A percentile compares a stretch with the other conserved stretches of the same genome.
These are phyloP conservation scores for Trissolcus basalis DNA, from an alignment of 1,140 invertebrate genomes.

Conservation along the genomic window DNA sequence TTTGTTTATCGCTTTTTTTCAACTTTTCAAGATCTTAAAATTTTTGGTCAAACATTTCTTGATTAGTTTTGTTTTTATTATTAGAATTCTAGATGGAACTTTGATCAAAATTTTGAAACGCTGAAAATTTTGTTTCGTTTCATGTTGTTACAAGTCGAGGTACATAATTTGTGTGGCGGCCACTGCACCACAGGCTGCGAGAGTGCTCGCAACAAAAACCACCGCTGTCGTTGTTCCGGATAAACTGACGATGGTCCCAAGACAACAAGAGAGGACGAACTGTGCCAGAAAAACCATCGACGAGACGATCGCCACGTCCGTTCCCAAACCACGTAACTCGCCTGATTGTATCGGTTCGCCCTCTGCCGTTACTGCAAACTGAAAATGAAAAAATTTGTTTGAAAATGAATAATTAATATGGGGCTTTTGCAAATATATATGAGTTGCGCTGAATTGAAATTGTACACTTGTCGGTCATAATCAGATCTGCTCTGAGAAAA, in stretches of 20 bases:
- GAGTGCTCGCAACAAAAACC: constrained; percentile 85
- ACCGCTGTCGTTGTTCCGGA: constrained; percentile 92
- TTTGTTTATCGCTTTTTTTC: no score
- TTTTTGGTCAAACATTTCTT: no score
- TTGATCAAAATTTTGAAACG: neutral
- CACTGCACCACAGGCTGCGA: constrained; percentile 89
- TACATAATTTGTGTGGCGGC: constrained; percentile 88
- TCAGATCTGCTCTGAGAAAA: no score
- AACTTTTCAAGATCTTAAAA: no score
- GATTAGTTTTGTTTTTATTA: no score
- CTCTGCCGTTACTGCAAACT: constrained; percentile 81
- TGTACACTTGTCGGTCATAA: no score
- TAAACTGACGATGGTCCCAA: constrained; percentile 88
- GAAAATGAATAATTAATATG: no score
- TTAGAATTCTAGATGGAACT: neutral
- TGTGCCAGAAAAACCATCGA: constrained; percentile 97
- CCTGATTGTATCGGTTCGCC: constrained; percentile 74
- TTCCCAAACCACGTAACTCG: constrained; percentile 89
- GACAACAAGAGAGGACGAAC: constrained; percentile 89
- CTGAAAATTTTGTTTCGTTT: neutral
- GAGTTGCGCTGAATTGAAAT: no score
- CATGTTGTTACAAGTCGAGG: constrained; percentile 40
- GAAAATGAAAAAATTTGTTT: no score
- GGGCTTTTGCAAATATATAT: no score
- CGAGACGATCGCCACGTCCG: constrained; percentile 94